These are phyloP conservation scores for Andricus quercusramuli DNA, from an alignment of 2,888 invertebrate genomes.

Conservation along the genomic window DNA sequence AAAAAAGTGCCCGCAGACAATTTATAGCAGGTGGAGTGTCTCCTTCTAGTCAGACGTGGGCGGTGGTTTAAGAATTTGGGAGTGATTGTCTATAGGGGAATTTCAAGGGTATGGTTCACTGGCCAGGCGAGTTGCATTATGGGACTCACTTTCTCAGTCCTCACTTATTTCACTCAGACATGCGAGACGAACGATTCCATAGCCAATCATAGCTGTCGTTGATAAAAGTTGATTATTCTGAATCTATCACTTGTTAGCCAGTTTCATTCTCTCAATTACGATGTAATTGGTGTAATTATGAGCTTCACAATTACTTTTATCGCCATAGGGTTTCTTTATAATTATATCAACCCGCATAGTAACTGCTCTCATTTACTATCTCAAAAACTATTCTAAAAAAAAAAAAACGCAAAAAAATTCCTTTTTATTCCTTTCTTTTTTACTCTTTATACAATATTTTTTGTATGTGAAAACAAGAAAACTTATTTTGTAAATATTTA, in stretches of 20 bases:
- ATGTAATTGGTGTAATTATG: slow-evolving; percentile 67
- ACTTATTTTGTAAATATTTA: no score
- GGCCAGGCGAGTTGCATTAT: slow-evolving; percentile 37
- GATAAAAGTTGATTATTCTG: not conserved
- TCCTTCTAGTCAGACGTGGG: slow-evolving; percentile 38
- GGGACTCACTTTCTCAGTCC: slow-evolving; percentile 45
- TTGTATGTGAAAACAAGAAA: no score
- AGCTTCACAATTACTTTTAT: slow-evolving; percentile 61
- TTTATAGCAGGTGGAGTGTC: slow-evolving; percentile 31
- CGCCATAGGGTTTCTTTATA: slow-evolving; percentile 44
- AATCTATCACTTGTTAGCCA: slow-evolving; percentile 49
- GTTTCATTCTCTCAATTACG: slow-evolving; percentile 65
- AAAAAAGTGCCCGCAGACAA: slow-evolving; percentile 37
- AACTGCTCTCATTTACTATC: not conserved
- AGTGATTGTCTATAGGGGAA: slow-evolving; percentile 38
- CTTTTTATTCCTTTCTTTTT: no score
- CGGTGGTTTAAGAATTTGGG: slow-evolving; percentile 35
- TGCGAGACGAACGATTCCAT: slow-evolving; percentile 70
- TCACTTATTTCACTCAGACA: slow-evolving; percentile 67
- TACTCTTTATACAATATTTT: no score
- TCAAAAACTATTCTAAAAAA: not conserved
- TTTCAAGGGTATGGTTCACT: slow-evolving; percentile 41
- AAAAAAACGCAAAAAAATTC: no score
- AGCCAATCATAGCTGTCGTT: slow-evolving; percentile 60
- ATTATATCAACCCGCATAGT: slow-evolving; percentile 36